Conservation (phyloP, 2,113 vertebrate genomes). For the Poeciliopsis occidentalis region DNA sequence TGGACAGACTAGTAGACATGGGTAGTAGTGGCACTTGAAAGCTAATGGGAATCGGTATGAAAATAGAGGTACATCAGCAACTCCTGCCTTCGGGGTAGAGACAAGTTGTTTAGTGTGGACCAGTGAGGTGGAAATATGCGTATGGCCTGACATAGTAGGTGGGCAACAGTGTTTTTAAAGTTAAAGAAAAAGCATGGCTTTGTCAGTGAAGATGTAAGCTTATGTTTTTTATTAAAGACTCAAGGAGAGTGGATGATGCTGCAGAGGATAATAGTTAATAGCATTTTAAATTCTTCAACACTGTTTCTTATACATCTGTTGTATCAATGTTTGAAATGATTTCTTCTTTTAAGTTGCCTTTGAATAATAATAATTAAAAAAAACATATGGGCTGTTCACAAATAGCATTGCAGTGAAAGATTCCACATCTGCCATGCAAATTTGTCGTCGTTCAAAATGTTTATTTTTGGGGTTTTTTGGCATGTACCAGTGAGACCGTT, state of each 20-base stretch:
- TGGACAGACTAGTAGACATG: constrained; percentile 60
- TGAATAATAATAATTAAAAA: not conserved
- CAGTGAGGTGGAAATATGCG: constrained; percentile 72
- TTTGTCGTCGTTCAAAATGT: not conserved
- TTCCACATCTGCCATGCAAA: not conserved
- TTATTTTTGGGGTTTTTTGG: not conserved
- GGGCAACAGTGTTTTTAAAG: constrained; percentile 53
- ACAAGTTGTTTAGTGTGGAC: constrained; percentile 69
- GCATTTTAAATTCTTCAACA: not conserved
- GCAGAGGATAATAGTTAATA: constrained; percentile 3
- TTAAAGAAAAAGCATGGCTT: constrained; percentile 28
- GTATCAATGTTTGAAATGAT: not conserved
- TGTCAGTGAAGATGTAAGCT: constrained; percentile 34
- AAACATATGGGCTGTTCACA: not conserved
- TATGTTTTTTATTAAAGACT: constrained; percentile 12
- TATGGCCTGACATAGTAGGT: constrained; percentile 59
- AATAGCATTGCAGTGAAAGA: not conserved
- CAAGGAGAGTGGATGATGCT: not conserved
- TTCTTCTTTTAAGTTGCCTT: not conserved
- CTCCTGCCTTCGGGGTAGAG: constrained; percentile 65
- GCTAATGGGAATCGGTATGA: constrained; percentile 65
- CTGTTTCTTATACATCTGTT: not conserved
- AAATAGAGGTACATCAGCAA: constrained; percentile 70
- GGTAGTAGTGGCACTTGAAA: constrained; percentile 68
- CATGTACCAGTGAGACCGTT: constrained; percentile 1